A percentile compares a stretch with the other conserved stretches of the same genome.
phyloP scores from a whole-genome alignment of 2,888 invertebrate genomes.

The Cenopis cana region DNA sequence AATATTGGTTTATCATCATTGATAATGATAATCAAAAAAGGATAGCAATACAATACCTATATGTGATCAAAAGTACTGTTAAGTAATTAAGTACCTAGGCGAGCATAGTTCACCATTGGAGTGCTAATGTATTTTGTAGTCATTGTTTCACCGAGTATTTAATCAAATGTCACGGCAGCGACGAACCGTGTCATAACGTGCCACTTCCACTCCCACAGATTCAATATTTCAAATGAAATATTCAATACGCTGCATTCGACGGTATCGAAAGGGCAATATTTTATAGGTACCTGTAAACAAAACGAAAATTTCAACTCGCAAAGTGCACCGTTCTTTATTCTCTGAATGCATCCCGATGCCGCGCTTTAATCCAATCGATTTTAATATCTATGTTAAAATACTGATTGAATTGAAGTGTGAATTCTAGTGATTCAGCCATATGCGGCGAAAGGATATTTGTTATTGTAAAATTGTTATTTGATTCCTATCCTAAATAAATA shows the following conservation, averaged over 20 bases:
- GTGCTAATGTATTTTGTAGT: conserved; percentile 26
- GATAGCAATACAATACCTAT: no score
- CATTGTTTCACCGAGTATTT: conserved; percentile 46
- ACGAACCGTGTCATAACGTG: conserved; percentile 48
- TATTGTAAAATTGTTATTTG: conserved; percentile 6
- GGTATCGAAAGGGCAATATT: conserved; percentile 62
- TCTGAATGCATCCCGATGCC: conserved; percentile 18
- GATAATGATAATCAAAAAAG: no score
- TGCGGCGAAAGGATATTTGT: background rate
- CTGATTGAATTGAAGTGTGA: conserved; percentile 29
- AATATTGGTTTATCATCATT: background rate
- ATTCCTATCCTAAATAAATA: conserved; percentile 3
- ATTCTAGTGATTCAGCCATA: conserved; percentile 12
- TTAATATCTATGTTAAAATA: conserved; percentile 22
- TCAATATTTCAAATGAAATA: conserved; percentile 74
- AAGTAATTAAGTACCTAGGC: background rate
- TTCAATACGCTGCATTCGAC: conserved; percentile 68
- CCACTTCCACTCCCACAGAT: conserved; percentile 52
- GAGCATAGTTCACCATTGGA: conserved; percentile 3
- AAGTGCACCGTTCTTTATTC: conserved; percentile 38
- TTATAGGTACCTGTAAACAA: conserved; percentile 55
- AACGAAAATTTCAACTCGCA: conserved; percentile 43
- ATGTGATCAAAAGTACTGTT: background rate
- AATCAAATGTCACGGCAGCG: conserved; percentile 47
- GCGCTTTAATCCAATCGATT: conserved; percentile 23